Conservation (phyloP, 1,140 invertebrate species). For the Lepidurus arcticus region DNA sequence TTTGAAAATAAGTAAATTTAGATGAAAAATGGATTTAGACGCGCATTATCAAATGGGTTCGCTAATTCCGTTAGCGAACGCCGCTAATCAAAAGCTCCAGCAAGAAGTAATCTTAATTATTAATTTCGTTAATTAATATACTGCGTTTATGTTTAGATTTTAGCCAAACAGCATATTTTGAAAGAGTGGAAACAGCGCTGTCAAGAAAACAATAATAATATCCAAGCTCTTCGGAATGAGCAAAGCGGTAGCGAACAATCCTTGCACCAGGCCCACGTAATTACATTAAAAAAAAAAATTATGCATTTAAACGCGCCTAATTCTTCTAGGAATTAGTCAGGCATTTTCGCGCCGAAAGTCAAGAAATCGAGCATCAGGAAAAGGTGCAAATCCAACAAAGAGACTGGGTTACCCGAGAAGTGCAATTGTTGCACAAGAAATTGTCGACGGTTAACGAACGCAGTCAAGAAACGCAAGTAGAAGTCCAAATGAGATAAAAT, state of each 20-base stretch:
- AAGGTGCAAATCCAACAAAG: background rate
- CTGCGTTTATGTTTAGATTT: background rate
- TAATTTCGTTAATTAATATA: background rate
- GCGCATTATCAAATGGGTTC: background rate
- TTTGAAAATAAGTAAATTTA: background rate
- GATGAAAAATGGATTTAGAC: background rate
- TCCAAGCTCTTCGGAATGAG: background rate
- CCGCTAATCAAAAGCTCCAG: background rate
- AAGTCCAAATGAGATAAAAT: too few relatives aligned
- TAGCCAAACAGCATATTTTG: background rate
- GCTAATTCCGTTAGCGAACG: background rate
- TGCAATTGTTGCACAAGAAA: background rate
- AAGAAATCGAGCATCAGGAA: background rate
- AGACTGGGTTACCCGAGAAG: background rate
- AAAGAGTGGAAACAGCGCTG: conserved; percentile 1
- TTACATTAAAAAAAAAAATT: background rate
- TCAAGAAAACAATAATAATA: conserved; percentile 16
- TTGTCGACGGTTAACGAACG: background rate
- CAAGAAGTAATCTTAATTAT: background rate
- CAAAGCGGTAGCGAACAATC: background rate
- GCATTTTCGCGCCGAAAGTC: background rate
- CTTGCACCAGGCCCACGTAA: background rate
- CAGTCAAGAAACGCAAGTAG: background rate
- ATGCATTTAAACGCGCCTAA: background rate
- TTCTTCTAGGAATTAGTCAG: background rate